These are phyloP conservation scores for Urophycis tenuis DNA, from an alignment of 2,797 vertebrate genomes.

Conservation along the genomic window DNA sequence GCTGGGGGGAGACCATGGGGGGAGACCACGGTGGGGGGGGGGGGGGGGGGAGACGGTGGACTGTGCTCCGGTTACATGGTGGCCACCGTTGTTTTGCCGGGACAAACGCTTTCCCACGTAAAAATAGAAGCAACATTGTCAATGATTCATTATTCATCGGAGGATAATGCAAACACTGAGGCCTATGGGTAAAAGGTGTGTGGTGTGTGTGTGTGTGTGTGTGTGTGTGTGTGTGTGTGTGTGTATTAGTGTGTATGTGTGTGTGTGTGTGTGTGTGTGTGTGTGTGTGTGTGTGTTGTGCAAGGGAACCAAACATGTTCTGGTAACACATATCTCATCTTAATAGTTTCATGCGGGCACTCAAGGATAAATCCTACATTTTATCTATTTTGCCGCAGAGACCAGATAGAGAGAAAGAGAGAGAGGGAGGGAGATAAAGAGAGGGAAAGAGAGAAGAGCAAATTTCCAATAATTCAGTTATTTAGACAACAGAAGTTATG, in stretches of 20 bases:
- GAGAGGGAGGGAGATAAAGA: not conserved
- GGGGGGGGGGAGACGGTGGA: too few relatives aligned
- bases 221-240: not conserved
- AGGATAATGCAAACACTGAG: not conserved
- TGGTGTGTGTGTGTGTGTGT: not conserved
- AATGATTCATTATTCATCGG: not conserved
- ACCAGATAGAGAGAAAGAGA: constrained; percentile 12
- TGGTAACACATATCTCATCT: constrained; percentile 29
- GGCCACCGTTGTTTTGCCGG: not conserved
- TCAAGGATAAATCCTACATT: constrained; percentile 21
- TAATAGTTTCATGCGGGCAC: constrained; percentile 38
- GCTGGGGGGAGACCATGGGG: constrained; percentile 35
- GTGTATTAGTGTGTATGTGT: too few relatives aligned
- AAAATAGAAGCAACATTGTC: not conserved
- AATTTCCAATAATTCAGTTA: constrained; percentile 33
- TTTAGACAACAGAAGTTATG: constrained; percentile 39
- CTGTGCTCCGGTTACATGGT: not conserved
- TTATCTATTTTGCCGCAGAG: constrained; percentile 37
- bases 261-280: not conserved
- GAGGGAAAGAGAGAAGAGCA: not conserved
- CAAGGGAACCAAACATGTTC: constrained; percentile 11
- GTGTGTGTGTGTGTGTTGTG: not conserved
- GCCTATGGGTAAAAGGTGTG: not conserved
- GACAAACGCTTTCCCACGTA: not conserved
- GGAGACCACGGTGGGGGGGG: too few relatives aligned